Base-by-base conservation (phyloP, 2,797 vertebrate species). In the Rhinophrynus dorsalis region DNA sequence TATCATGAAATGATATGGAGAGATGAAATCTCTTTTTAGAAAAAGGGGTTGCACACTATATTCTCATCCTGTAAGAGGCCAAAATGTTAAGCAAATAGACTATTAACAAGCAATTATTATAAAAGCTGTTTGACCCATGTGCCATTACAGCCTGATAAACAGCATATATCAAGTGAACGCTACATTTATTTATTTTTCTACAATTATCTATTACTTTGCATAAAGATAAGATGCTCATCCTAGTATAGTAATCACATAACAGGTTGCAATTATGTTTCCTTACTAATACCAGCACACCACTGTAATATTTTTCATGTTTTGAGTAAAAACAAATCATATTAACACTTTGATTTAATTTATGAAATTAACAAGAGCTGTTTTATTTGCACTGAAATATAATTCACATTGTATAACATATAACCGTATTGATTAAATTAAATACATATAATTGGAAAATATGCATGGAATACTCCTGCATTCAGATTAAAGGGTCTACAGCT, bases 201-300 rank as follows among this genome's bases (percentile, higher is more conserved):
- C 44, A n/a, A 12, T 27, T 59, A 52, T 32, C 52, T 52, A 58
- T 20, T 44, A 29, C 24, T 38, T 68, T 68, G 33, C 26, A 68
- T 59, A 32, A 35, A 68, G 33, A 51, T 30, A 44, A 11, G 47
- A 30, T 32, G 47, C 6, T 24, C 10, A 18, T 20, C 9, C 56
- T 40, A 69, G 61, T 61, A 69, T 26, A 1, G 57, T 60, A 54
- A 69, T 61, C 35, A 20, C 57, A n/a, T 26, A 32, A 38, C 29
- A 42, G 33, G 29, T 20, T 17, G 35, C 54, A 69, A 69, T 69
- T 69, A 60, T 20, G 18, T 51, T 69, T 42, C 30, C 20, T 27
- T 40, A 48, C 27, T 1, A 9, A 38, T 18, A 3, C 17, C 26
- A 23, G 3, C 5, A n/a, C 29, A 20, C 18, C 13, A 35, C 24